Base-by-base conservation (phyloP, 2,113 vertebrate species). In the Verasper variegatus region DNA sequence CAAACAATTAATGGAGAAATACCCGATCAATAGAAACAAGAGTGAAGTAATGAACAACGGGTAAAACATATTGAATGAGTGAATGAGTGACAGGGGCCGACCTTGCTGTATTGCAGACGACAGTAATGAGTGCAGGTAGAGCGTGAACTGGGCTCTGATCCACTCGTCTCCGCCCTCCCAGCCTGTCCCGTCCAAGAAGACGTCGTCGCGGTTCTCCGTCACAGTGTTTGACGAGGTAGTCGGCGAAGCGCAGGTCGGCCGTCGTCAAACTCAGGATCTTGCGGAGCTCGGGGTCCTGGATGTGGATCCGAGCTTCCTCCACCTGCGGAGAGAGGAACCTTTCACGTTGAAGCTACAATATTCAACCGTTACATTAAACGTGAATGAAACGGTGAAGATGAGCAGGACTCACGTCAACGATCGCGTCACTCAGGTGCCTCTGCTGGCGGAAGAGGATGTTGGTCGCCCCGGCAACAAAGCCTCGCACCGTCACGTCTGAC, bases 81-180 rank as follows among this genome's bases (percentile, higher is more conserved):
- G 45, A 47, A 12, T 47, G 45, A 47, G 12, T 4, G 45, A 17
- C 17, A 5, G 12, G 37, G 17, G 1, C 47, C 0, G 17, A 98
- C 97, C 97, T 94, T 94, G 87, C 76, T 97, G 97, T 55, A 97
- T 59, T 0, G 95, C 93, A 42, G 96, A 96, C 57, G 98, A 96
- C 60, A 99, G 95, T 27, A 99, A 90, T 0, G 97, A 95, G 31
- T 98, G 97, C 58, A 98, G 88, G 82, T 99, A 99, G 75, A 96
- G 95, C 0, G 94, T 94, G 89, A 99, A 99, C 93, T 99, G 98
- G 47, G 97, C 97, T 51, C 98, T 89, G 92, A 99, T 99, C 98
- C 98, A 99, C 77, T 99, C 98, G 18, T 99, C 98, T 10, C 98
- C 98, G 59, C 98, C 98, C 92, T 99, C 98, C 98, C 97, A 99